Evolutionary conservation across 2,113 vertebrate species (phyloP).

Genomic region (Phalacrocorax pelagicus): DNA sequence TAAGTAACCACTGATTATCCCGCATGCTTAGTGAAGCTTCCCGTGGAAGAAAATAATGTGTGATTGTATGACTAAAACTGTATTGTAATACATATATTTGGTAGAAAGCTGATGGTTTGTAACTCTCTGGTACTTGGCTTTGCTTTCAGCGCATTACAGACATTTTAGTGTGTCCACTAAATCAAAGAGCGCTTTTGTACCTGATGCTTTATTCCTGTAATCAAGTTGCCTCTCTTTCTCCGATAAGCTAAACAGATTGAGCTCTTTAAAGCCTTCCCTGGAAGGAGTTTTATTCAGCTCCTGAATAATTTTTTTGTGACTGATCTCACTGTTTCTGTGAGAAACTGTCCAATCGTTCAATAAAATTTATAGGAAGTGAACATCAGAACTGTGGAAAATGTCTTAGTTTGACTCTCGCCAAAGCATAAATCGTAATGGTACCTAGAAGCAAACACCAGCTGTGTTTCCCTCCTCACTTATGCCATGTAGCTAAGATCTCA

Average conservation of each 20-base stretch:
- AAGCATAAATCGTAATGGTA: not conserved
- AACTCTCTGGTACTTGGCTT: not conserved
- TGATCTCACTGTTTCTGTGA: not conserved
- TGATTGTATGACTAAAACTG: not conserved
- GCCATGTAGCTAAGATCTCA: not conserved
- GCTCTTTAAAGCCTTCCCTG: not conserved
- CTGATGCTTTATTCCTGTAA: conserved; percentile 18
- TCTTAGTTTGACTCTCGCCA: not conserved
- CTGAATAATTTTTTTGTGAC: not conserved
- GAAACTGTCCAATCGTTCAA: not conserved
- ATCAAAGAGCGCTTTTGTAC: conserved; percentile 23
- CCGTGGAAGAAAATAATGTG: not conserved
- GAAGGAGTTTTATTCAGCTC: not conserved
- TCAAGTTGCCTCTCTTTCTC: conserved; percentile 7
- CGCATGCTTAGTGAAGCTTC: not conserved
- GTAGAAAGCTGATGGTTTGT: not conserved
- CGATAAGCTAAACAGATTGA: not conserved
- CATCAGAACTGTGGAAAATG: not conserved
- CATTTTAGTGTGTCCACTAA: not conserved
- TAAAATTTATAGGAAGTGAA: not conserved
- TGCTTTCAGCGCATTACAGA: not conserved
- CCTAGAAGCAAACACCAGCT: not conserved
- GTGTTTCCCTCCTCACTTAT: not conserved
- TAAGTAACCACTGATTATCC: not conserved
- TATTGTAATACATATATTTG: not conserved